Evolutionary conservation across 2,888 invertebrate genomes (phyloP).

Genomic region (Gortyna flavago): DNA sequence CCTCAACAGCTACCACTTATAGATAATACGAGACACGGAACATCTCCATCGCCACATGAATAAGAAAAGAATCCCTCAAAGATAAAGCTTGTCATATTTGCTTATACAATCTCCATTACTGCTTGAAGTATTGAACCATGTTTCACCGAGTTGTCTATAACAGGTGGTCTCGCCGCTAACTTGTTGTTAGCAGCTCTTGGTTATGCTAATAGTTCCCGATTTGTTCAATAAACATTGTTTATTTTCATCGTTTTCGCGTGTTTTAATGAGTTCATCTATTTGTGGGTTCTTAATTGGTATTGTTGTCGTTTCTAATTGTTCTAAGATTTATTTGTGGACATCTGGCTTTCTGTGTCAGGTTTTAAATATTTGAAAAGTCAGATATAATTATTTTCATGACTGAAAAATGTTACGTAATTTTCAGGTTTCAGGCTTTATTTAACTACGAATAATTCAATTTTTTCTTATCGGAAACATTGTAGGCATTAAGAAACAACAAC

Average conservation of each 20-base stretch:
- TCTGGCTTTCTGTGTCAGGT: neutral
- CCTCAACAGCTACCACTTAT: constrained; percentile 11
- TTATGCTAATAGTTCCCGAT: constrained; percentile 48
- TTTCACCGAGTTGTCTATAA: constrained; percentile 32
- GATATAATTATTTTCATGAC: neutral
- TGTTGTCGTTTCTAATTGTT: neutral
- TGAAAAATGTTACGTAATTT: neutral
- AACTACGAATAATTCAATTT: neutral
- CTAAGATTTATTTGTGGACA: neutral
- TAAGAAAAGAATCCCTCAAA: constrained; percentile 39
- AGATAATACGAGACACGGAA: constrained; percentile 6
- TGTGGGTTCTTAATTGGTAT: constrained; percentile 14
- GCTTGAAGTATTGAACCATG: constrained; percentile 37
- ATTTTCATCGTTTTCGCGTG: constrained; percentile 35
- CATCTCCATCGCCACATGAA: constrained; percentile 29
- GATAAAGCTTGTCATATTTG: constrained; percentile 49
- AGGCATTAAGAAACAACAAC: neutral
- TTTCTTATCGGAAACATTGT: neutral
- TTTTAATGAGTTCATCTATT: constrained; percentile 33
- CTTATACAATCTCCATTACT: constrained; percentile 34
- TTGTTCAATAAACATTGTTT: constrained; percentile 49
- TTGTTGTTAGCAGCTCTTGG: constrained; percentile 33
- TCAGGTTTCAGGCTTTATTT: neutral
- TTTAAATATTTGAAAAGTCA: fast-evolving
- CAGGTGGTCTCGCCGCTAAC: constrained; percentile 47